Evolutionary conservation across 2,888 invertebrate species (phyloP), one percentile per base, ranked within the genome.

Genomic region (Dermolepida albohirtum): DNA sequence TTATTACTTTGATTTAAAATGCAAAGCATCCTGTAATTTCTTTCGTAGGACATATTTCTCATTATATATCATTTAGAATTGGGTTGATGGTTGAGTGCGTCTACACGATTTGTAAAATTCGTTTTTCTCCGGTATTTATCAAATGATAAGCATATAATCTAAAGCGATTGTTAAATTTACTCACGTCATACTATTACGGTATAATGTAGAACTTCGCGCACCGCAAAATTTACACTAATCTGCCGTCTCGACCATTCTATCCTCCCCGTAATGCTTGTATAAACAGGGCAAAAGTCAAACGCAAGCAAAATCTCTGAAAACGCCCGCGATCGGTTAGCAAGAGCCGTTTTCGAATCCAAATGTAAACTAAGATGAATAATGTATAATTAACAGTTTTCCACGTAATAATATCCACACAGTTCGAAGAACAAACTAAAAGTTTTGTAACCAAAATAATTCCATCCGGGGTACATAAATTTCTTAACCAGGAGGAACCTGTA

Each of bases 391-490:
- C 59, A 44, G 27, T 59, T 44, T 44, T 29, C 14, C 44, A 40
- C 29, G 59, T 29, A 44, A 59, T 59, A 59, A 43, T 44, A 59
- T 59, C 47, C 29, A 44, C 44, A 16, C 59, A 40, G 34, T 55
- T 66, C 55, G 66, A 57, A 66, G 66, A 55, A 44, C 67, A 62
- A 52, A 62, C 52, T 63, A 64, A 66, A 72, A 70, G 70, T 68
- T 34, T 72, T 66, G 68, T 69, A 71, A 70, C 72, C 73, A 72
- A 73, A 74, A 74, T 74, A 75, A 75, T 75, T 75, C 75, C 74
- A 71, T 76, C 74, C 78, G 78, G 81, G 76, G 76, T 78, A 77
- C 79, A 81, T 82, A 82, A 82, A 82, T 81, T 80, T 81, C 80
- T 79, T 79, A 79, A 77, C 79, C 78, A 79, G 76, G 77, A 74